phyloP scores from a whole-genome alignment of 2,888 invertebrate species.

The Eupeodes latifasciatus region DNA sequence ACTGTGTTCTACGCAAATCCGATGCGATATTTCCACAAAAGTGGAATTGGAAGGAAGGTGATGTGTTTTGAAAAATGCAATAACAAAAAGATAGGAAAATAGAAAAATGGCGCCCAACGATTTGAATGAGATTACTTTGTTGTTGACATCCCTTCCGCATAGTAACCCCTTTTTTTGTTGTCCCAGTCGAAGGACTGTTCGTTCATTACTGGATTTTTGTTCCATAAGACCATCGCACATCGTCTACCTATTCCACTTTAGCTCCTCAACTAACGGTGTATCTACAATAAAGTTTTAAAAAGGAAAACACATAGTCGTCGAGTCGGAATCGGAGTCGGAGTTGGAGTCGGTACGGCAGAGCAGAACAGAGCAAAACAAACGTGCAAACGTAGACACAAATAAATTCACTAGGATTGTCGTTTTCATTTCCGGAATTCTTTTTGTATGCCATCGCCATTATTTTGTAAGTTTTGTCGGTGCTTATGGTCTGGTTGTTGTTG shows the following conservation, averaged over 20 bases:
- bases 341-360: too few relatives aligned
- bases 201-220: conserved; percentile 57
- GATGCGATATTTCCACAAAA: conserved; percentile 2
- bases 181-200: conserved; percentile 32
- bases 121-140: conserved; percentile 73
- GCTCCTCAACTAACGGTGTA: conserved; percentile 5
- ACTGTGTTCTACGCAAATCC: conserved; percentile 59
- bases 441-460: conserved; percentile 62
- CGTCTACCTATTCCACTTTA: conserved; percentile 4
- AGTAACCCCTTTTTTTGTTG: conserved; percentile 46
- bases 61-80: neutral
- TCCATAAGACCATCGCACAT: neutral
- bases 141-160: conserved; percentile 72
- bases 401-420: conserved; percentile 75
- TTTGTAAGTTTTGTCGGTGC: conserved; percentile 59
- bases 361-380: conserved; percentile 53
- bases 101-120: conserved; percentile 42
- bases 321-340: neutral
- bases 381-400: conserved; percentile 76
- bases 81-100: neutral
- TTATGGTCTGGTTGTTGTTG: conserved; percentile 29
- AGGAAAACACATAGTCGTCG: conserved; percentile 30
- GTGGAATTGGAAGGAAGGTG: neutral
- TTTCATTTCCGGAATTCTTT: conserved; percentile 74
- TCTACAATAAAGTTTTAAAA: conserved; percentile 21